Base-by-base conservation (phyloP, 2,113 vertebrate genomes). In the Callorhinus ursinus region DNA sequence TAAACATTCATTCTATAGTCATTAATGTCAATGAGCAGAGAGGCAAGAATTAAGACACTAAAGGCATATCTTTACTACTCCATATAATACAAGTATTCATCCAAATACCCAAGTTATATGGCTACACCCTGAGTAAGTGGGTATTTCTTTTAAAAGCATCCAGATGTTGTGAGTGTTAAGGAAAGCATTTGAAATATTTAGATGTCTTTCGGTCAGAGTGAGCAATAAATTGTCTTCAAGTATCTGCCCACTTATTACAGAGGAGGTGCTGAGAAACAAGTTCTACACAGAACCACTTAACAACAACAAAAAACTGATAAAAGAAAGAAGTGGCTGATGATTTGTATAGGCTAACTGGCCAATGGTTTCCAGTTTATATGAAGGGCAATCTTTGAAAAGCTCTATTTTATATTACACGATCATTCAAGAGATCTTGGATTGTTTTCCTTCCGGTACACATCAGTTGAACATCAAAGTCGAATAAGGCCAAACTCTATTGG, bases 81-180 rank as follows among this genome's bases (percentile, higher is more conserved):
- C 33, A 1, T 57, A 71, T 74, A 57, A 93, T 80, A 22, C 63
- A 31, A 57, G 26, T 33, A 80, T 71, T 80, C 72, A 83, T 72
- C 39, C 83, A 79, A 84, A 83, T 18, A 49, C 53, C 51, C 49
- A 63, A 51, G 77, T 59, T 49, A 49, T 7, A 57, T 12, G 76
- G 91, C 53, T 53, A 57, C 12, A 51, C 71, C 83, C 55, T 8
- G 21, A 55, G 7, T 65, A 72, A 51, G 7, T 55, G 77, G 31
- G 24, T 16, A 49, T 93, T 89, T 80, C 82, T 42, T 85, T 90
- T 55, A 49, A 97, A 96, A 84, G 89, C 89, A 88, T 77, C 63
- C 93, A 92, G 91, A 95, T 87, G 86, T 72, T 12, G 0, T 15
- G 71, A 79, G 72, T 61, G 51, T 53, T 42, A 69, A 86, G 14